These are phyloP conservation scores for Ceuthmochares aereus DNA, from an alignment of 2,113 vertebrate genomes.

Conservation along the genomic window DNA sequence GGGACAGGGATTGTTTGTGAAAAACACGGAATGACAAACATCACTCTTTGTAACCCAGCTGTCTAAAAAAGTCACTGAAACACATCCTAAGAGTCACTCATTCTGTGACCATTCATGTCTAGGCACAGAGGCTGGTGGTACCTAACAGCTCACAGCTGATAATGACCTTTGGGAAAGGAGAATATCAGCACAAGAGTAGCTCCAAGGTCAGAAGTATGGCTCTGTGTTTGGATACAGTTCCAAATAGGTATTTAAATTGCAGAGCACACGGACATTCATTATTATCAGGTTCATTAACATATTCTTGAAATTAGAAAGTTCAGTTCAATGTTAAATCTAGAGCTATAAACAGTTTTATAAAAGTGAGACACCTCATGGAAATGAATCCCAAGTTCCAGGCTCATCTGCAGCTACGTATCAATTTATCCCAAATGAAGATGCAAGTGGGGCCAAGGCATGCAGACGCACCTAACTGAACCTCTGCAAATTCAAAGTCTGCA, in stretches of 20 bases:
- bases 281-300: slow-evolving; percentile 14
- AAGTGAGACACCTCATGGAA: not conserved
- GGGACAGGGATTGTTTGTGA: not conserved
- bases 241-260: not conserved
- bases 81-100: not conserved
- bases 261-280: slow-evolving; percentile 6
- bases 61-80: not conserved
- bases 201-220: not conserved
- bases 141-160: accelerated
- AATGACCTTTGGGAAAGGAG: not conserved
- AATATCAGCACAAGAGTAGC: not conserved
- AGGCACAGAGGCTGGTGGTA: not conserved
- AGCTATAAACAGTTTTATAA: not conserved
- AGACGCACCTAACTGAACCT: not conserved
- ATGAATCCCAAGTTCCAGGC: not conserved
- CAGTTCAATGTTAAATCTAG: slow-evolving; percentile 1
- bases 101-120: accelerated
- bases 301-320: slow-evolving; percentile 11
- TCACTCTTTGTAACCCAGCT: not conserved
- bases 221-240: not conserved
- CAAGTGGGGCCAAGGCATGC: not conserved
- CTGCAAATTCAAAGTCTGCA: not conserved
- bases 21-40: not conserved
- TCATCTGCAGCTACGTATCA: not conserved
- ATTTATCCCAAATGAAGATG: not conserved